Percentiles rank a stretch among this genome's conserved stretches.
Evolutionary conservation across 2,113 vertebrate species (phyloP).

Genomic region (Gambusia affinis): DNA sequence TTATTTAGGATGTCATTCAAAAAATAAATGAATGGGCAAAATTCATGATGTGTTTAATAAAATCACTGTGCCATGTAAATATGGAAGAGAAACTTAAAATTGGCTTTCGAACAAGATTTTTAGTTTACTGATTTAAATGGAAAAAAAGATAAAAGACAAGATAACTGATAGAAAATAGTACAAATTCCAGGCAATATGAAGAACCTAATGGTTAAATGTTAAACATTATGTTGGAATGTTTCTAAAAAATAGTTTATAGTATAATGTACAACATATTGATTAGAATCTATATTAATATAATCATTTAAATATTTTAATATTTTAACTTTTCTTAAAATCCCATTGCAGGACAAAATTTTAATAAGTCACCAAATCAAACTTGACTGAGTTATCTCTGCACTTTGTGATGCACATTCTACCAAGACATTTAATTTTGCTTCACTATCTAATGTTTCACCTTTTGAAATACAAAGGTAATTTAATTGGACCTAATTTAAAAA

Average conservation of each 20-base stretch:
- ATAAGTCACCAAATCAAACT: too few species aligned
- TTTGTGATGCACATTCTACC: too few species aligned
- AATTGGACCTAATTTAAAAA: too few species aligned
- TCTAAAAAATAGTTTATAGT: background rate
- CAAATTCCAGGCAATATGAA: background rate
- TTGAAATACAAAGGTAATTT: too few species aligned
- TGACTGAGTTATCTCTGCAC: too few species aligned
- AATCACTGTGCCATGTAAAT: background rate
- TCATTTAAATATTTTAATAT: background rate
- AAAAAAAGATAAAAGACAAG: background rate
- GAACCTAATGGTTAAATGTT: background rate
- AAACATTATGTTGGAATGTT: background rate
- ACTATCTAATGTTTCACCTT: too few species aligned
- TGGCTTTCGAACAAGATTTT: background rate
- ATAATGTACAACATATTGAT: background rate
- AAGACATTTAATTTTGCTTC: too few species aligned
- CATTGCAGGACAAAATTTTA: too few species aligned
- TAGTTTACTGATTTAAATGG: background rate
- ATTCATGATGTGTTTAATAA: background rate
- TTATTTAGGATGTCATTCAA: background rate
- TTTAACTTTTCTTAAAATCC: too few species aligned
- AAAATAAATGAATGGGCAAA: conserved; percentile 4
- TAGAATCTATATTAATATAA: background rate
- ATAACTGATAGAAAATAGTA: too few species aligned
- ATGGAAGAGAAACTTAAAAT: background rate